Conservation (phyloP, 1,140 invertebrate species). For the Pseudobourletiella spinata region DNA sequence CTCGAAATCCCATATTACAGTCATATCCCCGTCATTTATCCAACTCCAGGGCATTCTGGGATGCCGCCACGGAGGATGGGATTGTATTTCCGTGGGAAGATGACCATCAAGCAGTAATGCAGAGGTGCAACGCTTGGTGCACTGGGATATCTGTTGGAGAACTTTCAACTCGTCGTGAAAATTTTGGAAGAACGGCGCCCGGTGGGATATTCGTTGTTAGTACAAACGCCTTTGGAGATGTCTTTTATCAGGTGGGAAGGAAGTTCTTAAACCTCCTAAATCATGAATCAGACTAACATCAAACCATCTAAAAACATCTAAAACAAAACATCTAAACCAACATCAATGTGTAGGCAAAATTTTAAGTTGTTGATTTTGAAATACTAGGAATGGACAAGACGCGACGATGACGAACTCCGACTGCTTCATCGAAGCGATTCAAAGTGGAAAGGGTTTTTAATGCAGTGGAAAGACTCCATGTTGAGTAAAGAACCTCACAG, state of each 20-base stretch:
- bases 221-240: conserved; percentile 21
- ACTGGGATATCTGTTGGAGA: conserved; percentile 20
- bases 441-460: too few relatives aligned
- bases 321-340: background rate
- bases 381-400: conserved; percentile 30
- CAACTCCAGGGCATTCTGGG: conserved; percentile 19
- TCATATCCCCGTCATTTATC: conserved; percentile 28
- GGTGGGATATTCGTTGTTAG: conserved; percentile 12
- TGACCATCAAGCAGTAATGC: conserved; percentile 6
- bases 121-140: conserved; percentile 26
- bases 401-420: background rate
- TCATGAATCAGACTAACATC: too few relatives aligned
- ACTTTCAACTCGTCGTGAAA: background rate
- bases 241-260: conserved; percentile 26
- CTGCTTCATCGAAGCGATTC: background rate
- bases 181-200: background rate
- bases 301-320: background rate
- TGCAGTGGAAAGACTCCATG: too few relatives aligned
- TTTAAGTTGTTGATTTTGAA: background rate
- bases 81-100: background rate
- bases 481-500: too few relatives aligned
- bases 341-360: background rate
- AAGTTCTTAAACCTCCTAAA: background rate
- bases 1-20: conserved; percentile 24
- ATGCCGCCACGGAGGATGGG: background rate